A percentile compares a stretch with the other conserved stretches of the same genome.
phyloP scores from a whole-genome alignment of 2,888 invertebrate species.

The Drosophila suboccidentalis region DNA sequence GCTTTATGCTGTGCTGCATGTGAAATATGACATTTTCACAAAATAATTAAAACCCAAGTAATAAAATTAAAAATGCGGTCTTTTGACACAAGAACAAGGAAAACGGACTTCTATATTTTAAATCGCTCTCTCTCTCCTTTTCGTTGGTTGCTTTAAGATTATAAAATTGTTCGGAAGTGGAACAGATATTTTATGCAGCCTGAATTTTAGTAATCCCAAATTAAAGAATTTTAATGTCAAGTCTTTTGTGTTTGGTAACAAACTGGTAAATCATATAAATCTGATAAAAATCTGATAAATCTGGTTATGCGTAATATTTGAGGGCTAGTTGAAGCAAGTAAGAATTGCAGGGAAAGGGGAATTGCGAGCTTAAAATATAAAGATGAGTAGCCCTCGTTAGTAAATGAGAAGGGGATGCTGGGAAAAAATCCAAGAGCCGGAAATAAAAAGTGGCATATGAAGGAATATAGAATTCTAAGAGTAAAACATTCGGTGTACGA shows the following conservation, averaged over 20 bases:
- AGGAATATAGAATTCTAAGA: constrained; percentile 24
- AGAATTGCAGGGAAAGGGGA: not conserved
- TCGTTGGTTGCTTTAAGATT: not conserved
- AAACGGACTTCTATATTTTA: not conserved
- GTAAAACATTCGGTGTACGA: constrained; percentile 44
- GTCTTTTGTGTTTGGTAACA: not conserved
- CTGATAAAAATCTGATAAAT: too few relatives aligned
- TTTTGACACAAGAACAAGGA: not conserved
- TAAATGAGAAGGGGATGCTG: not conserved
- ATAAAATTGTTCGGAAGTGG: not conserved
- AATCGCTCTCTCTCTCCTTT: too few relatives aligned
- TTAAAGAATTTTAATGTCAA: not conserved
- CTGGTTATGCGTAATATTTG: not conserved
- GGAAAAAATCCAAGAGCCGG: constrained; percentile 58
- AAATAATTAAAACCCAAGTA: constrained; percentile 1
- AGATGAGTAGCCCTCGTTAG: constrained; percentile 59
- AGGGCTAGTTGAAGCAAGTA: not conserved
- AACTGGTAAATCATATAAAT: not conserved
- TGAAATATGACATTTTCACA: not conserved
- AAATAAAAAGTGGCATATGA: constrained; percentile 72
- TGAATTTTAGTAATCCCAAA: not conserved
- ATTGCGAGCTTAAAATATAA: constrained; percentile 54
- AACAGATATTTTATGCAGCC: not conserved
- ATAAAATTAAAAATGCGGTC: not conserved
- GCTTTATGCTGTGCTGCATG: not conserved